Evolutionary conservation across 1,140 invertebrate genomes (phyloP).

Genomic region (Octopus bimaculoides): DNA sequence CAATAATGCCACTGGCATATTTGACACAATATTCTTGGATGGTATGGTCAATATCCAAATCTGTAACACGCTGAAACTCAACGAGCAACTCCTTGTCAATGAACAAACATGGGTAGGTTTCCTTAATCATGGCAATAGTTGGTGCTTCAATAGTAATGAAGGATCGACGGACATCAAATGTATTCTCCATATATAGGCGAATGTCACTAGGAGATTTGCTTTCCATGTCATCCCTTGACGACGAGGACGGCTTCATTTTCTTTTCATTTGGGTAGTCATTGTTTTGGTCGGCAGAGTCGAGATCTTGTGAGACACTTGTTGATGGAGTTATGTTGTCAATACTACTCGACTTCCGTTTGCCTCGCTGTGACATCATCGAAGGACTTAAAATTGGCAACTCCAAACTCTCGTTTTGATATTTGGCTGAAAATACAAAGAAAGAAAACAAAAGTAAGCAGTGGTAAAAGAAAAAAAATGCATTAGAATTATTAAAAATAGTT

Average conservation of each 20-base stretch:
- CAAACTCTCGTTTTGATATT: neutral
- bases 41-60: slow-evolving; percentile 49
- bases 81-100: slow-evolving; percentile 43
- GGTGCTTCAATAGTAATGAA: slow-evolving; percentile 50
- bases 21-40: slow-evolving; percentile 51
- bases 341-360: neutral
- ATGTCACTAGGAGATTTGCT: slow-evolving; percentile 41
- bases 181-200: slow-evolving; percentile 45
- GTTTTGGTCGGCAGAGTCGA: slow-evolving; percentile 13
- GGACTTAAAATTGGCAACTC: neutral
- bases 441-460: neutral
- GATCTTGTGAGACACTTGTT: slow-evolving; percentile 12
- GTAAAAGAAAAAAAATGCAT: neutral
- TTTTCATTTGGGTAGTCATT: slow-evolving; percentile 29
- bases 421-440: neutral
- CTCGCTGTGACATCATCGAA: slow-evolving; percentile 8
- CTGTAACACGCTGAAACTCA: slow-evolving; percentile 48
- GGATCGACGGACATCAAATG: slow-evolving; percentile 45
- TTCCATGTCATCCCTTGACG: slow-evolving; percentile 20
- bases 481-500: no score
- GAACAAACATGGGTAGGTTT: slow-evolving; percentile 47
- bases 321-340: slow-evolving; percentile 1
- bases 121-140: slow-evolving; percentile 39
- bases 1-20: slow-evolving; percentile 41
- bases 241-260: slow-evolving; percentile 30